Evolutionary conservation across 2,797 vertebrate genomes (phyloP).

Genomic region (Danio tinwini): DNA sequence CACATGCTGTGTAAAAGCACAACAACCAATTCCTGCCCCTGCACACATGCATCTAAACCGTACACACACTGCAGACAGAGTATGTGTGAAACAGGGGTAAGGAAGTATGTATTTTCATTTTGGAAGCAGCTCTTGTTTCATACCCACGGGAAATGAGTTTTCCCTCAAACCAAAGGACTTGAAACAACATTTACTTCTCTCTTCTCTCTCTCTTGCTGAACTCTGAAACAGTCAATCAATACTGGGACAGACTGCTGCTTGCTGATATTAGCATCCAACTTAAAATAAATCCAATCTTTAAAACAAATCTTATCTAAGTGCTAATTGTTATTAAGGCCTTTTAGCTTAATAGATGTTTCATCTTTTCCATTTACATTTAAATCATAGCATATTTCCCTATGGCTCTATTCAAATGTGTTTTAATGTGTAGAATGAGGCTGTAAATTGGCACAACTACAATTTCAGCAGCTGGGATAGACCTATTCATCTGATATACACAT

Average conservation of each 20-base stretch:
- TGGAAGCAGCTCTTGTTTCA: background rate
- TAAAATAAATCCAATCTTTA: constrained; percentile 52
- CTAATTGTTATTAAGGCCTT: constrained; percentile 59
- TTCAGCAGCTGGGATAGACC: constrained; percentile 23
- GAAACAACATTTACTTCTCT: constrained; percentile 37
- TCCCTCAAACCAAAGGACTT: constrained; percentile 28
- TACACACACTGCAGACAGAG: too few species aligned
- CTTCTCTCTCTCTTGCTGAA: constrained; percentile 19
- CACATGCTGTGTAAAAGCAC: too few species aligned
- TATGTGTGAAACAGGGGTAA: too few species aligned
- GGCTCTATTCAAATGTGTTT: constrained; percentile 50
- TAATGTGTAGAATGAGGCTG: constrained; percentile 46
- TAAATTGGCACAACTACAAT: constrained; percentile 48
- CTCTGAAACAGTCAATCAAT: constrained; percentile 47
- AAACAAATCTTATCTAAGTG: constrained; percentile 55
- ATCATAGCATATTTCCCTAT: constrained; percentile 53
- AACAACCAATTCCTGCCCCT: too few species aligned
- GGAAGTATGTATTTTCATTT: too few species aligned
- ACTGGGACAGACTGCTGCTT: constrained; percentile 46
- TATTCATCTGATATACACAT: constrained; percentile 23
- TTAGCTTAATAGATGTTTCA: constrained; percentile 59
- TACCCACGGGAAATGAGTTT: constrained; percentile 26
- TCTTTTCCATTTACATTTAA: constrained; percentile 52
- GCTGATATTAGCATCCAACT: constrained; percentile 39
- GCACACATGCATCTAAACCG: too few species aligned